Conservation (phyloP, 1,140 invertebrate species). For the Sesamia nonagrioides region DNA sequence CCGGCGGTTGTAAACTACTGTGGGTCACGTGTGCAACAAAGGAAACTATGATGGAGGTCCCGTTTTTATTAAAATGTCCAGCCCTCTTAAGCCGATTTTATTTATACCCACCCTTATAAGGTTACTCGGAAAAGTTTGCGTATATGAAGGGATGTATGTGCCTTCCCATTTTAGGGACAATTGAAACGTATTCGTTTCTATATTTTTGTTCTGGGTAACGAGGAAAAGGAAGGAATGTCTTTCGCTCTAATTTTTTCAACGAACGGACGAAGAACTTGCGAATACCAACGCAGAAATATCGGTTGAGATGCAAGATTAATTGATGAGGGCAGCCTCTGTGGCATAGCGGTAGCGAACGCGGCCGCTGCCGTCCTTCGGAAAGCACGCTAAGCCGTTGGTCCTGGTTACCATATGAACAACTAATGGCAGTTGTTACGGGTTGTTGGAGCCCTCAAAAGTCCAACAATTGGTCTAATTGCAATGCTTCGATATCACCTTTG, state of each 20-base stretch:
- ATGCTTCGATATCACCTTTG: too few species aligned
- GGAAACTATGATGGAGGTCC: conserved; percentile 71
- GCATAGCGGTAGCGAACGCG: too few species aligned
- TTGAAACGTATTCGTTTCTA: conserved; percentile 26
- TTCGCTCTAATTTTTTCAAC: background rate
- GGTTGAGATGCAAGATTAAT: too few species aligned
- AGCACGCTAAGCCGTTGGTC: too few species aligned
- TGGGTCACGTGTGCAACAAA: conserved; percentile 72
- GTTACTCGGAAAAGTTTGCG: conserved; percentile 51
- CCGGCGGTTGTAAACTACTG: conserved; percentile 58
- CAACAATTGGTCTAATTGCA: too few species aligned
- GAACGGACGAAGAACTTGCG: too few species aligned
- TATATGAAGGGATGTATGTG: conserved; percentile 20
- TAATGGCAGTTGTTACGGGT: too few species aligned
- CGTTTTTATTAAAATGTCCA: conserved; percentile 72
- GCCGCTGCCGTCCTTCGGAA: too few species aligned
- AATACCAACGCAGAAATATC: background rate
- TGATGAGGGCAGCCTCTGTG: too few species aligned
- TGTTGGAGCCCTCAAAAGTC: too few species aligned
- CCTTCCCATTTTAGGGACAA: conserved; percentile 21
- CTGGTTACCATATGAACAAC: too few species aligned
- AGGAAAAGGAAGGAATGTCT: background rate
- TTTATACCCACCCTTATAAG: conserved; percentile 67
- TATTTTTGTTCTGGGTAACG: conserved; percentile 6
- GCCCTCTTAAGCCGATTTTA: conserved; percentile 69